Evolutionary conservation across 2,113 vertebrate genomes (phyloP), one percentile per base, ranked within the genome.

Genomic region (Hippopotamus amphibius): DNA sequence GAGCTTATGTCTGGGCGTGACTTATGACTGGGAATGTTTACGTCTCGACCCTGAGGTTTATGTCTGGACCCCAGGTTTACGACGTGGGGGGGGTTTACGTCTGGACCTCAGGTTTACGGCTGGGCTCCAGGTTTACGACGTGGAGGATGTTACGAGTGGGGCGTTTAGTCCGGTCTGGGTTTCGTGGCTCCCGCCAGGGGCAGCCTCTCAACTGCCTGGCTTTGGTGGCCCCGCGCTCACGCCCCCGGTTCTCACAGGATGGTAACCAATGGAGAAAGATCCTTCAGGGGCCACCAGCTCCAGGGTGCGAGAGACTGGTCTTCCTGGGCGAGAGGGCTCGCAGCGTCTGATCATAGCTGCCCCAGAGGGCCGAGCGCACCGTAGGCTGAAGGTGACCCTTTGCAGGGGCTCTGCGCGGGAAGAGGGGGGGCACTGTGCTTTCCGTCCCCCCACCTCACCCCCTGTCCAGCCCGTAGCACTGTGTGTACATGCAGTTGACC

Each of bases 381-480:
- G 9, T 16, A 53, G 48, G 74, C 74, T 33, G 48, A 50, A 77
- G 17, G 28, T 77, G 33, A 53, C 28, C 30, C 46, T 48, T 76
- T 19, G 26, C 5, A 37, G 28, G 46, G 46, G 72, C 43, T 46
- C 15, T 50, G 72, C 26, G 15, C 2, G 1, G 26, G 15, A 7
- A 1, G 46, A 43, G 1, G 26, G 15, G 8, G 2, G 46, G 72
- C 8, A 15, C 1, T 2, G 4, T 76, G 26, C 7, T 72, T 1
- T 43, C 71, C 41, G 5, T 71, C 21, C 37, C 37, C 21, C 17
- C 21, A 24, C 37, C 37, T 76, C 2, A 19, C 22, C 22, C 57
- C 9, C 59, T 4, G 59, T 22, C 22, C 59, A 28, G 74, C 46
- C 28, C 9, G 0, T 11, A 30, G 24, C 46, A 11, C 4, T 21